Evolutionary conservation across 2,888 invertebrate species (phyloP), one percentile per base, ranked within the genome.

Genomic region (Nycteola revayana): DNA sequence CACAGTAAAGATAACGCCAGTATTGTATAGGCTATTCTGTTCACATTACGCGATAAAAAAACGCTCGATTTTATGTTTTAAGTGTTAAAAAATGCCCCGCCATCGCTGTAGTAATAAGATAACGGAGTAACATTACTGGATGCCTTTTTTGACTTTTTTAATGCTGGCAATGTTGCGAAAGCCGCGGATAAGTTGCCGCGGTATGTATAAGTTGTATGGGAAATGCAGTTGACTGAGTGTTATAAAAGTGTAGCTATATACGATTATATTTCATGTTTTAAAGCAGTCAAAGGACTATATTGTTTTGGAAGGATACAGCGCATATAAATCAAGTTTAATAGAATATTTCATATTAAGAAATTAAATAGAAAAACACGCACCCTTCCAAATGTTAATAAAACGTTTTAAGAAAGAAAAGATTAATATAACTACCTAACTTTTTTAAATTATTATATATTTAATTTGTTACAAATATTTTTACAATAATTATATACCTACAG

Each of bases 1-100:
- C 62, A 73, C 72, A 71, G 70, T 82, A 80, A 83, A 83, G 81
- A 84, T 84, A 81, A 81, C 74, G 62, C 73, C 71, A 61, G 69
- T 75, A 81, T 82, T 79, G 79, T 80, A 77, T 70, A 74, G 70
- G 75, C 66, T 66, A 71, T 81, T 78, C 65, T 69, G 75, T 81
- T 73, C 75, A 75, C 75, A 78, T 79, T 77, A 72, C 62, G 65
- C 66, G 80, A 79, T 82, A 82, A 83, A 74, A 70, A 67, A 58
- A 62, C 65, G 59, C 66, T 77, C 74, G 75, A 78, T 79, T 76
- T 79, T 78, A 76, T 75, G 78, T 76, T 75, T 72, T 66, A 75
- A 77, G 72, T 72, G 76, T 79, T 75, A 67, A 77, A 76, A 79
- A 80, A 79, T 68, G 72, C 61, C 49, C 56, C 60, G 50, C 66